phyloP scores from a whole-genome alignment of 2,113 vertebrate species.

The Phasianus colchicus region DNA sequence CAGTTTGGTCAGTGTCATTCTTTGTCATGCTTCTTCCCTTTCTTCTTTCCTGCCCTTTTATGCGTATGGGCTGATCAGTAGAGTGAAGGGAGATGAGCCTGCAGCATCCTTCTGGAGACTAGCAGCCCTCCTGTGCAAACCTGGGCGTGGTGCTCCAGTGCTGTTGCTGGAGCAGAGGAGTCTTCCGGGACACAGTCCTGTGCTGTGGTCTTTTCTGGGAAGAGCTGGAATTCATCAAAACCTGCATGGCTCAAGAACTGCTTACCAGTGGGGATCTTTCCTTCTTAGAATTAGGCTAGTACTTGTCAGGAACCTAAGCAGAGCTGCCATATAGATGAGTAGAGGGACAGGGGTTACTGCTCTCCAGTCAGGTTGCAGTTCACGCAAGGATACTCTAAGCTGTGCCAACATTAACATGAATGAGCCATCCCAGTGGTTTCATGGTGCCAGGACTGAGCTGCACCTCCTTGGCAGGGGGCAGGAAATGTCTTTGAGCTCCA shows the following conservation, averaged over 20 bases:
- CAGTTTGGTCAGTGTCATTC: constrained; percentile 14
- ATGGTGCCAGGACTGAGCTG: constrained; percentile 63
- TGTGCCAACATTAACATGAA: constrained; percentile 71
- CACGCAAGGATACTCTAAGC: constrained; percentile 4
- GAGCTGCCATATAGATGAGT: neutral
- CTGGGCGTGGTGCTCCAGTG: constrained; percentile 27
- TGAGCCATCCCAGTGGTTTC: constrained; percentile 58
- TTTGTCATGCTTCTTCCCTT: constrained; percentile 43
- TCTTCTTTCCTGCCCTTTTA: constrained; percentile 31
- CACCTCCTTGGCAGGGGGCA: constrained; percentile 49
- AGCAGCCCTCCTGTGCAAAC: neutral
- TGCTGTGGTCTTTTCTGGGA: neutral
- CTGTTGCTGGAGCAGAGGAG: constrained; percentile 31
- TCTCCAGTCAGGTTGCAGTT: constrained; percentile 34
- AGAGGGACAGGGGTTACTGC: constrained; percentile 35
- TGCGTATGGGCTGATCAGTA: neutral
- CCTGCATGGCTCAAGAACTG: constrained; percentile 18
- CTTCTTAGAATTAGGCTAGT: constrained; percentile 40
- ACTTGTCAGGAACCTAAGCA: constrained; percentile 10
- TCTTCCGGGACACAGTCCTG: constrained; percentile 43
- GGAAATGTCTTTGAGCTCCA: constrained; percentile 66
- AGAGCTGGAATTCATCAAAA: constrained; percentile 43
- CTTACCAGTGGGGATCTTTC: constrained; percentile 19
- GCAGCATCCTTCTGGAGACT: constrained; percentile 38
- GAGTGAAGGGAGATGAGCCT: neutral